Evolutionary conservation across 2,888 invertebrate species (phyloP).

Genomic region (Lucinisca nassula): DNA sequence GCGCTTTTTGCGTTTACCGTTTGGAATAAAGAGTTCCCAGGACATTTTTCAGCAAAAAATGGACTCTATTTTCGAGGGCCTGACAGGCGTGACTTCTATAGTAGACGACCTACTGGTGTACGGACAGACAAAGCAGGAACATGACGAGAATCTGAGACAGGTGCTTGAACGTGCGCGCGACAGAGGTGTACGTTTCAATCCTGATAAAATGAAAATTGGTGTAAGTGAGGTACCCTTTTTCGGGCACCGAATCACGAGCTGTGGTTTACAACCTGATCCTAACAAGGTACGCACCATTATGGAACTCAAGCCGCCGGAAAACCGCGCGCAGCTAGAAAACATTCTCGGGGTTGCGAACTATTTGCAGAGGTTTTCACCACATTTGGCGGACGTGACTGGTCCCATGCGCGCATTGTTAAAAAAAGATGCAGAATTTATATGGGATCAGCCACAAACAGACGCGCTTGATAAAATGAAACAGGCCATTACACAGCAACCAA

Average conservation of each 20-base stretch:
- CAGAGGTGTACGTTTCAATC: constrained; percentile 43
- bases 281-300: constrained; percentile 25
- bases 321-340: constrained; percentile 39
- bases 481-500: neutral
- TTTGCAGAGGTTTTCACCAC: constrained; percentile 43
- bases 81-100: constrained; percentile 21
- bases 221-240: constrained; percentile 46
- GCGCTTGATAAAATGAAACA: constrained; percentile 25
- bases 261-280: constrained; percentile 51
- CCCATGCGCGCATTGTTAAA: too few species aligned
- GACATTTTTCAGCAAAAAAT: constrained; percentile 53
- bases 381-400: constrained; percentile 51
- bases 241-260: constrained; percentile 44
- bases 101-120: constrained; percentile 60
- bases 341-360: constrained; percentile 48
- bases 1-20: constrained; percentile 51
- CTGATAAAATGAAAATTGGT: constrained; percentile 31
- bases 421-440: constrained; percentile 31
- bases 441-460: constrained; percentile 29
- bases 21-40: constrained; percentile 49
- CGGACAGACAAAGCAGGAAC: constrained; percentile 30
- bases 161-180: constrained; percentile 14
- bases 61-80: constrained; percentile 33
- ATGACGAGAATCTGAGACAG: constrained; percentile 13
- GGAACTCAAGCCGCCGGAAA: constrained; percentile 27